phyloP scores from a whole-genome alignment of 2,113 vertebrate genomes.

The Etheostoma spectabile region DNA sequence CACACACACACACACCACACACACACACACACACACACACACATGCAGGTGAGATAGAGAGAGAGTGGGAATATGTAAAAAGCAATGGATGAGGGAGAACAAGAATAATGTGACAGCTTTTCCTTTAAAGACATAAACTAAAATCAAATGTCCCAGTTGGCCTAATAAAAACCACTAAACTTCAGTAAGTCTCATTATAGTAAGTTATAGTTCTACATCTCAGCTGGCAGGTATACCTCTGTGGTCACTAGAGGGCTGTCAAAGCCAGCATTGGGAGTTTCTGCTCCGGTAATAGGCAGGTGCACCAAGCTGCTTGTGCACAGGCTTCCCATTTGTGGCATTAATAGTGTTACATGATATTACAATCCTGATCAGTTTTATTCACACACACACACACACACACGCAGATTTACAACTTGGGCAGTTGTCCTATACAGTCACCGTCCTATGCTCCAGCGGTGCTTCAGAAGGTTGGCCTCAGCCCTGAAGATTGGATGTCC shows the following conservation, averaged over 20 bases:
- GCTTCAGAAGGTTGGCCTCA: conserved; percentile 33
- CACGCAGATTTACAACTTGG: conserved; percentile 76
- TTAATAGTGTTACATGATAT: conserved; percentile 46
- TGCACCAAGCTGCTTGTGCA: conserved; percentile 35
- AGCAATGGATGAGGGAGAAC: conserved; percentile 28
- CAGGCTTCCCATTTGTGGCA: conserved; percentile 54
- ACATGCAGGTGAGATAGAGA: conserved; percentile 26
- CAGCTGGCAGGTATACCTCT: conserved; percentile 55
- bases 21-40: background rate
- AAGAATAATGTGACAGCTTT: conserved; percentile 30
- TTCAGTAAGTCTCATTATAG: conserved; percentile 51
- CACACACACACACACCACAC: conserved; percentile 1
- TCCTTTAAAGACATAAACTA: conserved; percentile 13
- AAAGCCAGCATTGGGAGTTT: conserved; percentile 42
- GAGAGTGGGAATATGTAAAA: conserved; percentile 30
- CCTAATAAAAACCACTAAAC: conserved; percentile 23
- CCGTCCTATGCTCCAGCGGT: conserved; percentile 53
- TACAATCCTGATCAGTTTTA: conserved; percentile 35
- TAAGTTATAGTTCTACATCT: conserved; percentile 44
- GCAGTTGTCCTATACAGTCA: conserved; percentile 69
- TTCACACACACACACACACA: conserved; percentile 32
- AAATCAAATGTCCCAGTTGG: conserved; percentile 36
- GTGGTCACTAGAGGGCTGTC: conserved; percentile 77
- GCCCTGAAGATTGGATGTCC: conserved; percentile 40
- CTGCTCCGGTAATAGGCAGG: conserved; percentile 54